Evolutionary conservation across 2,888 invertebrate species (phyloP), one percentile per base, ranked within the genome.

Genomic region (Punctoribates punctum): DNA sequence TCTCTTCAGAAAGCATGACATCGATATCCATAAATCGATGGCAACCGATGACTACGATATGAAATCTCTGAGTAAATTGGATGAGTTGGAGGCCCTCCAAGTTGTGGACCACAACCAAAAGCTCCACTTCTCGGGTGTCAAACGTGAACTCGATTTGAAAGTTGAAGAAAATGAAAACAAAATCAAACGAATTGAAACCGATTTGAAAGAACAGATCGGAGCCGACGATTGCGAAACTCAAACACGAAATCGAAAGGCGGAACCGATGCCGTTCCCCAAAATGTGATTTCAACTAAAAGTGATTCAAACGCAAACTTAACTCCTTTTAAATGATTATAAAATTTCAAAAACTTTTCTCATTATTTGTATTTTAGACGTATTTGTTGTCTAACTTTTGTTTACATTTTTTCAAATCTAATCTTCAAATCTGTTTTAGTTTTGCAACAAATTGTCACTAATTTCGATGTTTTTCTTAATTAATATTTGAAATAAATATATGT

Each of bases 31-130:
- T 20, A 76, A 73, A 48, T 5, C 20, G 34, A 62, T 60, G 20
- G 65, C 65, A 8, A 74, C n/a, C 23, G 29, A 34, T 42, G 46
- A 34, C 25, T 15, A 29, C 3, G 54, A 73, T 11, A 51, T 29
- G 17, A 42, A 23, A 29, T 42, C 34, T 17, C n/a, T 48, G 25
- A 51, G 60, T 5, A 34, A 76, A 17, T 25, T 17, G 8, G 72
- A 60, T 57, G 15, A 20, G 0, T 54, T 75, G 11, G 72, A 75
- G 25, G 23, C 74, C 1, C 29, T 75, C 8, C n/a, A n/a, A n/a
- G n/a, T n/a, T n/a, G n/a, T n/a, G n/a, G n/a, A n/a, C n/a, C 70
- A 77, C 60, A 62, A 38, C 20, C 73, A 76, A 70, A 77, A 73
- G 54, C 73, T 76, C 0, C 76, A 77, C 29, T 77, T 51, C 73